Percentiles rank a stretch among this genome's conserved stretches.
These are phyloP conservation scores for Lissonota sp. DNA, from an alignment of 2,888 invertebrate genomes.

Conservation along the genomic window DNA sequence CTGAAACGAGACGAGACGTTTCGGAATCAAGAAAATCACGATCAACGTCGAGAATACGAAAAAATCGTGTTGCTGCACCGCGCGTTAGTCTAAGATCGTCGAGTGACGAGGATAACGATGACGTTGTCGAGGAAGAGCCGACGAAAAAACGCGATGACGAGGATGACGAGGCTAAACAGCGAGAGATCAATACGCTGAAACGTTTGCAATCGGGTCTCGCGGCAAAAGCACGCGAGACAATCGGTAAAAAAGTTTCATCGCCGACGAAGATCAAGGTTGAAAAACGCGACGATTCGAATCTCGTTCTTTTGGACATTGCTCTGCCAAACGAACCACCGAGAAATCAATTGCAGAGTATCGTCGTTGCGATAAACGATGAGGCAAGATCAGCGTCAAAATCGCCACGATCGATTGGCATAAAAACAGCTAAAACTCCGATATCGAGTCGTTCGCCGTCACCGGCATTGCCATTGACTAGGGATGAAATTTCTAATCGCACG, in stretches of 20 bases:
- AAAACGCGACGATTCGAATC: conserved; percentile 73
- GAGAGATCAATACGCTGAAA: conserved; percentile 89
- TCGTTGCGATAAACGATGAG: neutral
- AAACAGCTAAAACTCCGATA: conserved; percentile 58
- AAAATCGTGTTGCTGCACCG: conserved; percentile 75
- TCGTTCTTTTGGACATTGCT: conserved; percentile 74
- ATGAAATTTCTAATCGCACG: conserved; percentile 75
- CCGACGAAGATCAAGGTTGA: conserved; percentile 78
- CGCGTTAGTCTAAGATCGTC: conserved; percentile 81
- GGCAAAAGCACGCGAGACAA: conserved; percentile 89
- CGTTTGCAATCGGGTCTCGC: conserved; percentile 87
- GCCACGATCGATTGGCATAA: conserved; percentile 1
- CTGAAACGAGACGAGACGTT: conserved; percentile 18
- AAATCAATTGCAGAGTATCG: conserved; percentile 54
- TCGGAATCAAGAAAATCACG: conserved; percentile 70
- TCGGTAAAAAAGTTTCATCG: conserved; percentile 86
- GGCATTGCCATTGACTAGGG: conserved; percentile 78
- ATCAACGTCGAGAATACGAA: conserved; percentile 74
- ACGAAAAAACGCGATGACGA: conserved; percentile 84
- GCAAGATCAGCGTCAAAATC: conserved; percentile 46
- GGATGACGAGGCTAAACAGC: conserved; percentile 87
- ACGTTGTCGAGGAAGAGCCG: conserved; percentile 85
- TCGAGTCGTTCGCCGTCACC: conserved; percentile 81
- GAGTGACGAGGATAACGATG: conserved; percentile 83
- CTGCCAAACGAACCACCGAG: conserved; percentile 81